Evolutionary conservation across 1,140 invertebrate genomes (phyloP), one percentile per base, ranked within the genome.

Genomic region (Brachionus angularis): DNA sequence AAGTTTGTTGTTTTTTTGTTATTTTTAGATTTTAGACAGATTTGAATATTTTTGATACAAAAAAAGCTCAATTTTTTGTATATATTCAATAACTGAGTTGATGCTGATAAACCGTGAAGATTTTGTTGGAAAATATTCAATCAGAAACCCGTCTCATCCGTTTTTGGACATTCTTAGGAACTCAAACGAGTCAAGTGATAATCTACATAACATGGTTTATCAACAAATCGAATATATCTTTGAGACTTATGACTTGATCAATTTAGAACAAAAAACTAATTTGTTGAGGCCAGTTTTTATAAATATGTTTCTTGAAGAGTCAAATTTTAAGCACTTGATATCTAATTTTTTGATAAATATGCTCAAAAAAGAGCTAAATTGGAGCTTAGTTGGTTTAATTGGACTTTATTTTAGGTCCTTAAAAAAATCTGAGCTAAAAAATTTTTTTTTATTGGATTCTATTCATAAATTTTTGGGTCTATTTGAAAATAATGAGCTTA

Each of bases 241-340:
- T 34, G 27, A 50, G 16, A 29, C 3, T 52, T 27, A 3, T 52
- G 5, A 27, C n/a, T 34, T 39, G 23, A 18, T 67, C 10, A 46
- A 67, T 5, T 18, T 23, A 12, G 36, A 4, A 10, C 1, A 49
- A 23, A 23, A 21, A 12, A 34, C 42, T 29, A 31, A 33, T 34
- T 16, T 67, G 14, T 50, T 67, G 18, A 67, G 29, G 27, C 62
- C 62, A 47, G 62, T 67, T 18, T 47, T 67, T 47, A 50, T 47
- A 8, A 27, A 67, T 14, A 14, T 50, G 0, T 67, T 67, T 34
- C 23, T 67, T n/a, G 62, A 67, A 16, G 18, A 23, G n/a, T 14
- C 14, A 10, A 16, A 46, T 23, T 25, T 67, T 5, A 67, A 67
- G 36, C 62, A 67, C 29, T 18, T 18, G 2, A 12, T 67, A 2